These are phyloP conservation scores for Rhimphoctona megacephalus DNA, from an alignment of 2,888 invertebrate genomes.

Conservation along the genomic window DNA sequence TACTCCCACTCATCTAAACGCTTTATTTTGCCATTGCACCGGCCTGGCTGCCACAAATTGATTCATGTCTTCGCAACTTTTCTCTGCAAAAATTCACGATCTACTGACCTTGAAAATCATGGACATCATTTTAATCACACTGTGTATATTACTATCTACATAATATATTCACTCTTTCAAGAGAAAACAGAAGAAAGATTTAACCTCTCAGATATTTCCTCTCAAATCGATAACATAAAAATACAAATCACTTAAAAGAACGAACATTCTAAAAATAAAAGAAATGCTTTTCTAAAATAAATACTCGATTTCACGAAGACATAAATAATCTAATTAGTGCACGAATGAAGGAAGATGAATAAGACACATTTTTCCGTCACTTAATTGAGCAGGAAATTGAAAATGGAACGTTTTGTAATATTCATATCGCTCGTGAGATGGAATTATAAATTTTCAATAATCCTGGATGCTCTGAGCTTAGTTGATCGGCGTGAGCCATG, in stretches of 20 bases:
- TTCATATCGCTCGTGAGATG: conserved; percentile 7
- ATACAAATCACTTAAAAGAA: neutral
- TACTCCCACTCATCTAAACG: neutral
- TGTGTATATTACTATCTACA: neutral
- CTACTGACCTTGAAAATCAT: neutral
- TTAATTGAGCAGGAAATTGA: neutral
- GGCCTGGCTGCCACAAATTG: neutral
- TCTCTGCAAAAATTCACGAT: neutral
- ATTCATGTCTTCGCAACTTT: neutral
- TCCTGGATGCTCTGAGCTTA: conserved; percentile 22
- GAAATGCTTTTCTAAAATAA: neutral
- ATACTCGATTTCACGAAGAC: neutral
- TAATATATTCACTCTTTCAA: neutral
- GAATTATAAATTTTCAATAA: conserved; percentile 52
- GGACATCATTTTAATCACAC: neutral
- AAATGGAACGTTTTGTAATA: conserved; percentile 12
- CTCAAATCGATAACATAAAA: neutral
- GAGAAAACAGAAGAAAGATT: neutral
- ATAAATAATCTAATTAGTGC: neutral
- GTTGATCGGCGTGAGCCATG: conserved; percentile 35
- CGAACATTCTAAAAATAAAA: neutral
- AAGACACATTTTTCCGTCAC: neutral
- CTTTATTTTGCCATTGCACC: neutral
- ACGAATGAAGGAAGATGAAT: neutral
- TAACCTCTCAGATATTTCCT: neutral